phyloP scores from a whole-genome alignment of 30 jellyfish, hydroid and myxozoan species.

The Chironex yamaguchii region DNA sequence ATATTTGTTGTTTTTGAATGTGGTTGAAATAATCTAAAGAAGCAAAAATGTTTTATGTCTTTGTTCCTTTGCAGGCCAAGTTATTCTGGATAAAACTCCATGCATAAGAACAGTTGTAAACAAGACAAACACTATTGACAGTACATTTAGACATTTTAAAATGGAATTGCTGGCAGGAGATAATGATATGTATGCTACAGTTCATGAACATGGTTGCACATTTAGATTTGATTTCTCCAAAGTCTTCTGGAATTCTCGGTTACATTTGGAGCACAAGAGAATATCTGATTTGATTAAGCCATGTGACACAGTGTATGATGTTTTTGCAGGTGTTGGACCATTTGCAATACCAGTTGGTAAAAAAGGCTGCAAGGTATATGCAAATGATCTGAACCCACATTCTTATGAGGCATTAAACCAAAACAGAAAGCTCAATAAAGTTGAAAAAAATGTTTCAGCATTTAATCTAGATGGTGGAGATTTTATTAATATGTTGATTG shows the following conservation, averaged over 20 bases:
- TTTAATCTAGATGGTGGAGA: constrained; percentile 88
- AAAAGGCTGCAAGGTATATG: constrained; percentile 83
- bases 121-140: constrained; percentile 85
- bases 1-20: not conserved
- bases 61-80: constrained; percentile 76
- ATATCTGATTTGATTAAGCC: constrained; percentile 65
- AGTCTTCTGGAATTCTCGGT: constrained; percentile 97
- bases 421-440: constrained; percentile 74
- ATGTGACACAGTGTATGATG: constrained; percentile 89
- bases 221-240: constrained; percentile 92
- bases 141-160: constrained; percentile 82
- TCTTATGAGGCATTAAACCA: constrained; percentile 73
- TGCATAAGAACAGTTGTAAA: constrained; percentile 94
- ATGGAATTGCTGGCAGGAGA: constrained; percentile 98
- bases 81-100: constrained; percentile 87
- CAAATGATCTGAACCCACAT: constrained; percentile 89
- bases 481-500: constrained; percentile 27
- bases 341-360: constrained; percentile 96
- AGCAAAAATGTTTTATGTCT: not conserved
- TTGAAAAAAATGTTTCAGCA: constrained; percentile 27
- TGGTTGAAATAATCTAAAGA: not conserved
- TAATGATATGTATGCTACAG: constrained; percentile 76
- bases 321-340: constrained; percentile 99
- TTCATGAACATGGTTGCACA: constrained; percentile 86
- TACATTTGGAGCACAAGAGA: constrained; percentile 90